These are phyloP conservation scores for Petrophora chlorosata DNA, from an alignment of 2,888 invertebrate genomes.

Conservation along the genomic window DNA sequence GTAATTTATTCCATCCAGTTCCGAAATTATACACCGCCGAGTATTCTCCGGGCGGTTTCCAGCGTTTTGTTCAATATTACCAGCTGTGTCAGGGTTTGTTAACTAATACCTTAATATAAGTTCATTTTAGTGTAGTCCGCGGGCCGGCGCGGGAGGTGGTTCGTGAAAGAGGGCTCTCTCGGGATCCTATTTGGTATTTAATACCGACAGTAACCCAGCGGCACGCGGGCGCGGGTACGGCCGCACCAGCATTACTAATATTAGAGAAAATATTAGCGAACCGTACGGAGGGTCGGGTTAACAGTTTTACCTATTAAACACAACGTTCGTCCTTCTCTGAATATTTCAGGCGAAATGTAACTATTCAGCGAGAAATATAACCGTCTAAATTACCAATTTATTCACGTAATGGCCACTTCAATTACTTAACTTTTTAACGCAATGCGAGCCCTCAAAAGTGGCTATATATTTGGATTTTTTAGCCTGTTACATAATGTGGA, in stretches of 20 bases:
- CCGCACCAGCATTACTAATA: conserved; percentile 21
- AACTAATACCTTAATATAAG: conserved; percentile 28
- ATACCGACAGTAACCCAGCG: conserved; percentile 26
- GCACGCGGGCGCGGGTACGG: neutral
- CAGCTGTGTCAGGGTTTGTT: conserved; percentile 29
- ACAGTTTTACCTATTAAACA: conserved; percentile 19
- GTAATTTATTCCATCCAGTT: conserved; percentile 31
- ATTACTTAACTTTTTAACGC: conserved; percentile 28
- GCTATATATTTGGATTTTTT: conserved; percentile 7
- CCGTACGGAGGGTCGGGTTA: conserved; percentile 24
- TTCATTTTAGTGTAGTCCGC: conserved; percentile 27
- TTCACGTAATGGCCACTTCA: conserved; percentile 26
- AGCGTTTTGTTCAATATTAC: conserved; percentile 27
- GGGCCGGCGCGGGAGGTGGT: conserved; percentile 13
- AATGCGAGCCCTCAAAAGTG: conserved; percentile 17
- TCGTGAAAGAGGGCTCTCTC: conserved; percentile 14
- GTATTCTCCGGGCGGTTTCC: conserved; percentile 12
- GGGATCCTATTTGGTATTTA: conserved; percentile 32
- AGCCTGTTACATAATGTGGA: neutral
- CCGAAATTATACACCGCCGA: conserved; percentile 21
- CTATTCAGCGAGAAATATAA: conserved; percentile 24
- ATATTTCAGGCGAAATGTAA: conserved; percentile 18
- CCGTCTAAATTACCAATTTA: conserved; percentile 29
- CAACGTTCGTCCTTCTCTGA: conserved; percentile 10
- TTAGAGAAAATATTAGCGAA: conserved; percentile 23